Conservation (phyloP, 2,888 invertebrate genomes). For the Tetragonisca angustula region DNA sequence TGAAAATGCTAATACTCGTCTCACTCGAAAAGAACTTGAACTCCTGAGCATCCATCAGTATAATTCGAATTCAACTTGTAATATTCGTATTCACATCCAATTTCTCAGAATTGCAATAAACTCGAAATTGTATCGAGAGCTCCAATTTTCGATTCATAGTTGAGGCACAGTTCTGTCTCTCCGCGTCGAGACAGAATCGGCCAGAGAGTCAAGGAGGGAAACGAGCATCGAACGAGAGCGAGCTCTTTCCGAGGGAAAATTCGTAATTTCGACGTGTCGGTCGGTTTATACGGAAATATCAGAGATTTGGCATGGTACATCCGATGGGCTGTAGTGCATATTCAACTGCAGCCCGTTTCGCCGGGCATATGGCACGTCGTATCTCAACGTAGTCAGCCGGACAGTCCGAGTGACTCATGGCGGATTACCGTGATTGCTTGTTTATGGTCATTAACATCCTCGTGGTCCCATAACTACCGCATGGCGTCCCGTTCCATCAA, state of each 20-base stretch:
- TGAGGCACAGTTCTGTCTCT: too few species aligned
- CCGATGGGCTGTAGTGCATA: constrained; percentile 41
- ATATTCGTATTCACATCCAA: too few species aligned
- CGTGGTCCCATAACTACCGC: constrained; percentile 82
- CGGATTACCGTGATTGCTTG: constrained; percentile 84
- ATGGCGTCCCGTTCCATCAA: constrained; percentile 80
- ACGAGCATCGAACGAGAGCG: not conserved
- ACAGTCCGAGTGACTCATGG: constrained; percentile 84
- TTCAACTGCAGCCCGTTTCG: constrained; percentile 73
- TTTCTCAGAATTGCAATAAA: too few species aligned
- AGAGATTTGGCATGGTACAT: constrained; percentile 35
- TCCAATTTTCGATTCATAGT: too few species aligned
- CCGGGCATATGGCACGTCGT: constrained; percentile 81
- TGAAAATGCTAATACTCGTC: too few species aligned
- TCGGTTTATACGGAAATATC: constrained; percentile 23
- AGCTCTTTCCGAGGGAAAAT: not conserved
- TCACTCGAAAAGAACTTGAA: too few species aligned
- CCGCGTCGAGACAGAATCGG: not conserved
- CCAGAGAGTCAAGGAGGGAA: not conserved
- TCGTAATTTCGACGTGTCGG: constrained; percentile 52
- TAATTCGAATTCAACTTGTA: too few species aligned
- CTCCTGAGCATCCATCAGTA: too few species aligned
- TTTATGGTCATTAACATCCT: constrained; percentile 84
- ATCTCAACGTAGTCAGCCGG: constrained; percentile 79
- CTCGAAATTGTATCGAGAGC: too few species aligned